A percentile compares a stretch with the other conserved stretches of the same genome.
These are phyloP conservation scores for Brotogeris chrysoptera DNA, from an alignment of 2,797 vertebrate species.

Conservation along the genomic window DNA sequence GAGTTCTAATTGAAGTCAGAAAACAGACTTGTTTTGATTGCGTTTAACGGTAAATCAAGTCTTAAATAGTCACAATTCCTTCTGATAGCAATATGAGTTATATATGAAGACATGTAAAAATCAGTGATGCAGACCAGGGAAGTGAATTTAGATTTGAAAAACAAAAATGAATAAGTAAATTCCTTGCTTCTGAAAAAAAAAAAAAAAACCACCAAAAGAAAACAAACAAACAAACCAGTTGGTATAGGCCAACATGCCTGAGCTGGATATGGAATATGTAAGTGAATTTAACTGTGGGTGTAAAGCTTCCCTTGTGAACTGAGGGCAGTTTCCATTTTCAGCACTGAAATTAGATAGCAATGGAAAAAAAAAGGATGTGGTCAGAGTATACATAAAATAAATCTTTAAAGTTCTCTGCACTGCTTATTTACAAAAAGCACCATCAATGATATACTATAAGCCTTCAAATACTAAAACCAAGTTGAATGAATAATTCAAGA, in stretches of 20 bases:
- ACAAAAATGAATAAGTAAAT: neutral
- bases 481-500: constrained; percentile 32
- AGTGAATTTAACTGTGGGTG: neutral
- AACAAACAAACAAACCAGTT: neutral
- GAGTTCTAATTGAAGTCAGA: neutral
- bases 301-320: neutral
- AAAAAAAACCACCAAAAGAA: too few relatives aligned
- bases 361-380: neutral
- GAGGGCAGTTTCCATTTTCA: neutral
- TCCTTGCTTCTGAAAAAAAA: neutral
- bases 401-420: neutral
- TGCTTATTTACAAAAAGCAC: neutral
- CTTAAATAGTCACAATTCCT: neutral
- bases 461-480: constrained; percentile 9
- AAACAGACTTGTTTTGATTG: neutral
- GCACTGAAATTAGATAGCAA: neutral
- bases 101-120: neutral
- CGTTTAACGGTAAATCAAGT: neutral
- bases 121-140: neutral
- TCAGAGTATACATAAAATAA: constrained; percentile 8
- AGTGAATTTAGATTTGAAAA: neutral
- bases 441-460: neutral
- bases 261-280: neutral
- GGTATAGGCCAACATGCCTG: neutral
- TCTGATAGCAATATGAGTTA: neutral